Conservation (phyloP, 92 coral and sea anemone genomes). For the Parazoanthus swiftii region DNA sequence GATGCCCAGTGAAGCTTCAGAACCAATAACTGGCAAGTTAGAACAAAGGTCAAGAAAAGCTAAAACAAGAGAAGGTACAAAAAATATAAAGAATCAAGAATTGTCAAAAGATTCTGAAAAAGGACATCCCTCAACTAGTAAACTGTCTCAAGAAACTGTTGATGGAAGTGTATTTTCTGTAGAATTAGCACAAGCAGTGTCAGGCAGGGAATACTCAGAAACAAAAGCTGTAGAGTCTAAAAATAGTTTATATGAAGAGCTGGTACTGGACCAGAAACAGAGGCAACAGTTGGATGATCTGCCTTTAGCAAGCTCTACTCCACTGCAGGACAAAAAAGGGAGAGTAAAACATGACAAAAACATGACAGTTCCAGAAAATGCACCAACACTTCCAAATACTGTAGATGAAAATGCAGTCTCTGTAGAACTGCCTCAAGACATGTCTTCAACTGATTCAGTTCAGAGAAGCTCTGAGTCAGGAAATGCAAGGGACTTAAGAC, state of each 20-base stretch:
- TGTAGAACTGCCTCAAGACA: not conserved
- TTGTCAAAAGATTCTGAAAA: not conserved
- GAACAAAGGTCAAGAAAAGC: constrained; percentile 8
- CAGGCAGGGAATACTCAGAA: not conserved
- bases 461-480: not conserved
- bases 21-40: not conserved
- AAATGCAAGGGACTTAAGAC: not conserved
- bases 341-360: not conserved
- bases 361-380: not conserved
- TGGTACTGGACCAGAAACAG: not conserved
- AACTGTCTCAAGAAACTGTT: not conserved
- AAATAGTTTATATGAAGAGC: not conserved
- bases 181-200: constrained; percentile 11
- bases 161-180: constrained; percentile 26
- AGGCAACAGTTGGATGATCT: not conserved
- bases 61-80: not conserved
- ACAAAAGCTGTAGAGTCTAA: not conserved
- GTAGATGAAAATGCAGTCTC: constrained; percentile 1
- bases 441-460: not conserved
- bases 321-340: constrained; percentile 4
- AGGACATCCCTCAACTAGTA: not conserved
- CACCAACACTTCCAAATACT: not conserved
- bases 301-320: constrained; percentile 61
- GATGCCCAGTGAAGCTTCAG: no score
- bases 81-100: not conserved